Evolutionary conservation across 2,888 invertebrate genomes (phyloP), one percentile per base, ranked within the genome.

Genomic region (Drosophila antonietae): DNA sequence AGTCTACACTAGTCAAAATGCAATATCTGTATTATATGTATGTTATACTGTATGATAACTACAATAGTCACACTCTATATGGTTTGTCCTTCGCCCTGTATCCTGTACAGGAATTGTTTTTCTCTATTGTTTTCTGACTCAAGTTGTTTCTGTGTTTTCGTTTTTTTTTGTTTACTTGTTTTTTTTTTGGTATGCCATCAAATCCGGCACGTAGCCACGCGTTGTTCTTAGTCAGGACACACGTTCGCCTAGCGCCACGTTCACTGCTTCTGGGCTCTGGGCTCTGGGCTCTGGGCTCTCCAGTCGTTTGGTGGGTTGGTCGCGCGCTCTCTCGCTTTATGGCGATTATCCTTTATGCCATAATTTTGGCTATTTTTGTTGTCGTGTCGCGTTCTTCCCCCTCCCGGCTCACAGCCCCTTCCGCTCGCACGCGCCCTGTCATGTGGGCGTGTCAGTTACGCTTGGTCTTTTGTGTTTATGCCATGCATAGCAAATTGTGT

Each of bases 401-500:
- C n/a, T n/a, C 23, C 7, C 33, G 3, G 1, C 12, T 28, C 28
- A 4, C 28, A 18, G 3, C 23, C 35, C 10, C 37, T 44, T 9
- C 35, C 35, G 12, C 35, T 35, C 33, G 8, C 35, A 6, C 20
- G 0, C 23, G 1, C 14, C 6, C 5, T n/a, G 46, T 23, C n/a
- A 15, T n/a, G 62, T 57, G 71, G 62, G 78, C 58, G 65, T 67
- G 61, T 37, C 58, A 47, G 47, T 23, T 49, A 39, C 59, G 39
- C 59, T 51, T 46, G 52, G 57, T 65, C 67, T 68, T 80, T 76
- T 74, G 75, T 72, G 66, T 70, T 65, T 81, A 73, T 77, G 73
- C 64, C 76, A 60, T 76, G 86, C 86, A 88, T 88, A 73, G 77
- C 86, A 88, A 88, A 81, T 88, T 81, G 89, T 81, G 70, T 69